Percentiles rank a stretch among this genome's conserved stretches.
phyloP scores from a whole-genome alignment of 2,797 vertebrate species.

The Cryptoblepharus egeriae region DNA sequence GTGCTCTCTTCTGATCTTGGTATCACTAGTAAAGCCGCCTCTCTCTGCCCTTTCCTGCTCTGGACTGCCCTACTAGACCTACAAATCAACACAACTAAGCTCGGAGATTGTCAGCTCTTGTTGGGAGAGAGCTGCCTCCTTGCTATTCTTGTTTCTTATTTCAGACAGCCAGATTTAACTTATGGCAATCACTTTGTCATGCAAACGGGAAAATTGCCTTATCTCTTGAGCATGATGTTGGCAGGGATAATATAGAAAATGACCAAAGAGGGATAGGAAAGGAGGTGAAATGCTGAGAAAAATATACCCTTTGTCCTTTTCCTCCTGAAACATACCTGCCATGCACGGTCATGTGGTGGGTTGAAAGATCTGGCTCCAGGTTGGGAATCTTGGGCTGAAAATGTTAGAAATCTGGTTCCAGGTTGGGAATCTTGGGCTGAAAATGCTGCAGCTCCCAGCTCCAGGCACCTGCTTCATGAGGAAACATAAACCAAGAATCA shows the following conservation, averaged over 20 bases:
- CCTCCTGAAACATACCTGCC: not conserved
- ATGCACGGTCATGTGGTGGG: not conserved
- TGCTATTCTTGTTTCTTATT: not conserved
- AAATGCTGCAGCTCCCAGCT: no score
- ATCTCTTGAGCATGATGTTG: not conserved
- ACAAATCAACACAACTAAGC: constrained; percentile 46
- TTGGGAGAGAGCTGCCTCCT: constrained; percentile 40
- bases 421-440: not conserved
- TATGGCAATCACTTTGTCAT: not conserved
- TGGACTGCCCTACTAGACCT: constrained; percentile 15
- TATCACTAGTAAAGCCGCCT: constrained; percentile 29
- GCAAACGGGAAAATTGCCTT: not conserved
- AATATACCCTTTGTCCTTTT: not conserved
- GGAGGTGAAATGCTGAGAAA: not conserved
- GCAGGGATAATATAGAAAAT: no score
- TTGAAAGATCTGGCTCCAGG: not conserved
- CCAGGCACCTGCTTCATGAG: no score
- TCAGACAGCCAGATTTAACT: not conserved
- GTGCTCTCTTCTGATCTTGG: constrained; percentile 34
- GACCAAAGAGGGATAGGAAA: not conserved
- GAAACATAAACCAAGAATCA: no score
- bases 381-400: not conserved
- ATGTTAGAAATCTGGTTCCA: not conserved
- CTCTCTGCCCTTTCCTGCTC: constrained; percentile 20
- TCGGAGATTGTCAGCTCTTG: constrained; percentile 43